Conservation (phyloP, 2,888 invertebrate genomes). For the Trachelus tabidus region DNA sequence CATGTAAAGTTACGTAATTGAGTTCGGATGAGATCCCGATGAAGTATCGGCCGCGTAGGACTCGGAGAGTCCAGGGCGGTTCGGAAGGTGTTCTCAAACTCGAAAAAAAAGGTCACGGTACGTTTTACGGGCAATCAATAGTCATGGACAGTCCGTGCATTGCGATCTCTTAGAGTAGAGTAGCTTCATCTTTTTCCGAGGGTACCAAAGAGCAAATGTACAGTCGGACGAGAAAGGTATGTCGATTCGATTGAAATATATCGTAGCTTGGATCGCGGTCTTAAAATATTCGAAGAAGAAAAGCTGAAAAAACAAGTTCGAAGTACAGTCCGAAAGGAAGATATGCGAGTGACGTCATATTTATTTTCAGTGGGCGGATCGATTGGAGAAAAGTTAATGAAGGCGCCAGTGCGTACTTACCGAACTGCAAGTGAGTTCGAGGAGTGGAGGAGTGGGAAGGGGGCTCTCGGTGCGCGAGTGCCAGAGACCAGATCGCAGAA, state of each 20-base stretch:
- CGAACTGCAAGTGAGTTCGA: too few relatives aligned
- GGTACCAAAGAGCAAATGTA: too few relatives aligned
- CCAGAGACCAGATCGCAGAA: neutral
- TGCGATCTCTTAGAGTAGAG: too few relatives aligned
- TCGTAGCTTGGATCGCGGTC: neutral
- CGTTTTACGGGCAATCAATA: neutral
- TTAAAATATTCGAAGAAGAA: neutral
- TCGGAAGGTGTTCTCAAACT: neutral
- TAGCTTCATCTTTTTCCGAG: too few relatives aligned
- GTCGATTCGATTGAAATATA: neutral
- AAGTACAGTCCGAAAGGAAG: neutral
- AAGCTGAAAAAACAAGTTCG: neutral
- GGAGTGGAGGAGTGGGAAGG: too few relatives aligned
- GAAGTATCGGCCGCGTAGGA: neutral
- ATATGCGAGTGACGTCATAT: neutral
- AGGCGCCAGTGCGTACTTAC: too few relatives aligned
- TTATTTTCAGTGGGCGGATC: neutral
- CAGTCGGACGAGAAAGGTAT: neutral
- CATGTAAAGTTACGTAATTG: neutral
- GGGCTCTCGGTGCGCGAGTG: too few relatives aligned
- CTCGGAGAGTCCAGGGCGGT: neutral
- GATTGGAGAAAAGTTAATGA: neutral
- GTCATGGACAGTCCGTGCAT: neutral
- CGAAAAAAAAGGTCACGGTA: neutral
- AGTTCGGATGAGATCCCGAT: too few relatives aligned